A percentile compares a stretch with the other conserved stretches of the same genome.
Conservation (phyloP, 2,797 vertebrate genomes). For the Lithobates sylvaticus region DNA sequence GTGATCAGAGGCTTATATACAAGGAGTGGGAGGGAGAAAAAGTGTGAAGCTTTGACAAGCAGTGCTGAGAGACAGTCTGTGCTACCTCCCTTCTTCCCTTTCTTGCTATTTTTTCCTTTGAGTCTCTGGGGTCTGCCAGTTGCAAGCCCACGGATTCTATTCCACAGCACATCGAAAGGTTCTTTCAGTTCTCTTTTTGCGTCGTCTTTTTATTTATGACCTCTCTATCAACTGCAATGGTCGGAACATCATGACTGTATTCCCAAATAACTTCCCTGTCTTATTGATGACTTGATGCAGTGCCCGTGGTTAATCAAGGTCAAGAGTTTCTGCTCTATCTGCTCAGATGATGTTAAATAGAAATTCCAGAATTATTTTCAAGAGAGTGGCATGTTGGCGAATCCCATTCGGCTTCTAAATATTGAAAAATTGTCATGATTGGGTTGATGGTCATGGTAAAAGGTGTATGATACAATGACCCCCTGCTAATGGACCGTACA, state of each 20-base stretch:
- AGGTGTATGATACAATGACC: no score
- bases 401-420: neutral
- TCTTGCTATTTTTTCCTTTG: neutral
- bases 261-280: neutral
- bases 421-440: no score
- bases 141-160: constrained; percentile 12
- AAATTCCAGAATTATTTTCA: neutral
- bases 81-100: constrained; percentile 20
- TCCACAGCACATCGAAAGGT: constrained; percentile 5
- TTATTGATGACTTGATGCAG: neutral
- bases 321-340: neutral
- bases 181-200: neutral
- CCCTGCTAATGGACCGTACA: no score
- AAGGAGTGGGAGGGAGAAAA: constrained; percentile 59
- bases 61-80: constrained; percentile 46
- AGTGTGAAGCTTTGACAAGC: constrained; percentile 58
- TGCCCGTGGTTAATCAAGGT: neutral
- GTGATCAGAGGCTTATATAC: constrained; percentile 61
- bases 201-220: neutral
- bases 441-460: no score
- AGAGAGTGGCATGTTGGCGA: no score
- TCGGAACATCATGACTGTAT: neutral
- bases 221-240: neutral
- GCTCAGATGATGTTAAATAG: neutral
- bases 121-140: constrained; percentile 29